These are phyloP conservation scores for Labeo rohita DNA, from an alignment of 2,113 vertebrate genomes.

Conservation along the genomic window DNA sequence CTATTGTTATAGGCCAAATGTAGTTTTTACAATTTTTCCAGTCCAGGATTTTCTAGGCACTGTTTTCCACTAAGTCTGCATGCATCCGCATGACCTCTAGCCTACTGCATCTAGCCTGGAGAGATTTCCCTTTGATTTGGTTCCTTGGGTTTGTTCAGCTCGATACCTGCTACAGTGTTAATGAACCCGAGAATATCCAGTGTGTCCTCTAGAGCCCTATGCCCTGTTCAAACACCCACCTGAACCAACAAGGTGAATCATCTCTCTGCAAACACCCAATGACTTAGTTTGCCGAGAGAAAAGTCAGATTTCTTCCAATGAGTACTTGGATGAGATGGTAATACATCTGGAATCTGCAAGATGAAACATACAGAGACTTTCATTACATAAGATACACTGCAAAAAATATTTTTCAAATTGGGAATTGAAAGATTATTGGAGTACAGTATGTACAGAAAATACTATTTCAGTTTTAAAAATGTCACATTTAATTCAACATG, in stretches of 20 bases:
- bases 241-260: constrained; percentile 46
- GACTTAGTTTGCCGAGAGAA: not conserved
- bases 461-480: no score
- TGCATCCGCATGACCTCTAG: not conserved
- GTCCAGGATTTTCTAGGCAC: not conserved
- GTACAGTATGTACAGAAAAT: no score
- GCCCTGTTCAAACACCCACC: constrained; percentile 48
- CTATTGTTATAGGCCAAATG: not conserved
- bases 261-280: constrained; percentile 40
- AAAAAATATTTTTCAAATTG: no score
- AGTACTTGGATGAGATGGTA: not conserved
- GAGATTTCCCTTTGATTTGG: constrained; percentile 19
- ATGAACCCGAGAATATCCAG: constrained; percentile 36
- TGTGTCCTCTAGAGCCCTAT: constrained; percentile 7
- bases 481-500: no score
- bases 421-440: no score
- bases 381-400: not conserved
- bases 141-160: constrained; percentile 17
- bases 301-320: not conserved
- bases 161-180: constrained; percentile 18
- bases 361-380: not conserved
- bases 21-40: not conserved
- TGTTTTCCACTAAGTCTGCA: not conserved
- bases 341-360: not conserved
- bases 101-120: not conserved